These are phyloP conservation scores for Neoarius graeffei DNA, from an alignment of 2,113 vertebrate species.

Conservation along the genomic window DNA sequence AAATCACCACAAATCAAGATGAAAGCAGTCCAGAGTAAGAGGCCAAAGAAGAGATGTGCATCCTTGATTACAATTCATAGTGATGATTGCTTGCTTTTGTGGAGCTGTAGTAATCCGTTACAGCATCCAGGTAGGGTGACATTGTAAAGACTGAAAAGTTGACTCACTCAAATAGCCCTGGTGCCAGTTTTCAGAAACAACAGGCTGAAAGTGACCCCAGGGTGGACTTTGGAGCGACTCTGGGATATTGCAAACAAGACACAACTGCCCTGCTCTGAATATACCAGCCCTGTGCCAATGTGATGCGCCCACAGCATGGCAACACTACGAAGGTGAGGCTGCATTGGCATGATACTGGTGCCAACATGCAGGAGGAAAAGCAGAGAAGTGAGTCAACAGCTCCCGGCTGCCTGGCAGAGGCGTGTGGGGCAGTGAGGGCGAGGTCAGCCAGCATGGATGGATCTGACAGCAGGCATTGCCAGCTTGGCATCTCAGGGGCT, in stretches of 20 bases:
- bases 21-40: not conserved
- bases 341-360: conserved; percentile 31
- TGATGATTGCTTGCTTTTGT: not conserved
- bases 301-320: conserved; percentile 35
- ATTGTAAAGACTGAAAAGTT: conserved; percentile 13
- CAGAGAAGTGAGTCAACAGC: conserved; percentile 56
- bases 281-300: conserved; percentile 24
- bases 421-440: conserved; percentile 51
- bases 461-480: conserved; percentile 60
- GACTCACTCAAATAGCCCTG: not conserved
- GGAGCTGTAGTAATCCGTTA: not conserved
- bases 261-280: conserved; percentile 30
- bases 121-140: conserved; percentile 1
- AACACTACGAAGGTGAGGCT: conserved; percentile 38
- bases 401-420: conserved; percentile 56
- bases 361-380: conserved; percentile 48
- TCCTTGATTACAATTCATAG: conserved; percentile 39
- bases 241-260: conserved; percentile 28
- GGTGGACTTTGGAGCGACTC: conserved; percentile 23
- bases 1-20: conserved; percentile 41
- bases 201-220: conserved; percentile 40
- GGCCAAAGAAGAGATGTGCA: not conserved
- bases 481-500: conserved; percentile 61
- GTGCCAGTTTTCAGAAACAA: conserved; percentile 15
- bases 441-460: conserved; percentile 58